Conservation (phyloP, 2,888 invertebrate species). For the Yponomeuta sedellus region DNA sequence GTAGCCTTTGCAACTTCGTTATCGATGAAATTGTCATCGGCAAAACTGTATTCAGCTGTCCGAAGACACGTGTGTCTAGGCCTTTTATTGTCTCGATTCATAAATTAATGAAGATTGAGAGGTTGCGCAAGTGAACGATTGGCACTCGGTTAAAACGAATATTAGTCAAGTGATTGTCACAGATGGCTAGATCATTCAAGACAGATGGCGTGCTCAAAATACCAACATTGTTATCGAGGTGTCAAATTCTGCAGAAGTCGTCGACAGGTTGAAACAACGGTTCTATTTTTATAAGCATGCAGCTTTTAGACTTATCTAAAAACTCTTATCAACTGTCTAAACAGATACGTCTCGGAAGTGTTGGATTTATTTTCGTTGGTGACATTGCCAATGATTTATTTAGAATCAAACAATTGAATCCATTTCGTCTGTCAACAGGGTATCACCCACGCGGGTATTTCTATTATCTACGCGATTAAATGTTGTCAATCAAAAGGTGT, state of each 20-base stretch:
- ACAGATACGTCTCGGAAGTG: background rate
- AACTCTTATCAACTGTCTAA: background rate
- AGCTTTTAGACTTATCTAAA: background rate
- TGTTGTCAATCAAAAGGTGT: conserved; percentile 4
- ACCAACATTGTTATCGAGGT: conserved; percentile 44
- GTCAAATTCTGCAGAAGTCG: conserved; percentile 36
- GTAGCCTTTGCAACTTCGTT: background rate
- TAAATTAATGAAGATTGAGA: conserved; percentile 51
- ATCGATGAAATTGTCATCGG: background rate
- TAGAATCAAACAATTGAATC: background rate
- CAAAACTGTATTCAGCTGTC: background rate
- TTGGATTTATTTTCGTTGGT: background rate
- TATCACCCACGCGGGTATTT: conserved; percentile 8
- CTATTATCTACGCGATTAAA: background rate
- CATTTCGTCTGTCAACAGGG: background rate
- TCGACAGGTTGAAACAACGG: background rate
- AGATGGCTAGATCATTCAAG: conserved; percentile 38
- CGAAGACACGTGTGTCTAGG: conserved; percentile 29
- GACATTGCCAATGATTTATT: background rate
- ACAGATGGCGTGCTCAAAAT: conserved; percentile 27
- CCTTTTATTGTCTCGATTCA: conserved; percentile 38
- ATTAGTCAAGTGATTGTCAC: conserved; percentile 48
- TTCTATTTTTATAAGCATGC: background rate
- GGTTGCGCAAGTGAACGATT: conserved; percentile 51
- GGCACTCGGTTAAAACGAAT: conserved; percentile 46